Conservation (phyloP, 2,797 vertebrate species). For the Micromesistius poutassou region DNA sequence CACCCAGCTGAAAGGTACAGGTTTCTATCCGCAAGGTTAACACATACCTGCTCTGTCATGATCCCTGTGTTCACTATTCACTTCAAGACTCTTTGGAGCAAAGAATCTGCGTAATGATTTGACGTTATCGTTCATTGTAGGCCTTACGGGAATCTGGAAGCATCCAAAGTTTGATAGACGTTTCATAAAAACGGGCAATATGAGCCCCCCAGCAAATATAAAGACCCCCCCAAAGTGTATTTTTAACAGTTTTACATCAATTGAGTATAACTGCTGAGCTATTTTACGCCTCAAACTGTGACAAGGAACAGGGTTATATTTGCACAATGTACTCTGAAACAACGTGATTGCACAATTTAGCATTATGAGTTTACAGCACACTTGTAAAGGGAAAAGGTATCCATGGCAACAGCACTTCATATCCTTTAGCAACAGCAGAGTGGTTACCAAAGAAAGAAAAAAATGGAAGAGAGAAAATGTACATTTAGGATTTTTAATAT, state of each 20-base stretch:
- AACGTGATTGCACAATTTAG: background rate
- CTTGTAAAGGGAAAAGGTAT: conserved; percentile 13
- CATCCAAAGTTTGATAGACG: background rate
- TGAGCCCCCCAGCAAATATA: background rate
- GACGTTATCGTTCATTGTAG: too few species aligned
- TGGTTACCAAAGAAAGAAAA: background rate
- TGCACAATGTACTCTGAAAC: background rate
- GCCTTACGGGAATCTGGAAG: background rate
- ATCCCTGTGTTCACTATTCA: background rate
- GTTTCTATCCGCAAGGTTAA: background rate
- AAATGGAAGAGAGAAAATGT: conserved; percentile 14
- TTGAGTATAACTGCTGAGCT: background rate
- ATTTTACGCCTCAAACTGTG: background rate
- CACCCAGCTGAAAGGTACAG: too few species aligned
- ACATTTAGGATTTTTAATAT: conserved; percentile 71
- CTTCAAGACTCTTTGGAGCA: background rate
- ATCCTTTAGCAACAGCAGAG: background rate
- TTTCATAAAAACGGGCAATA: background rate
- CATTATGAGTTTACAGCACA: background rate
- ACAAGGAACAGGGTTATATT: background rate
- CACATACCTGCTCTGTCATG: background rate
- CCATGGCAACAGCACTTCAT: conserved; percentile 28
- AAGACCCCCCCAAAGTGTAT: background rate
- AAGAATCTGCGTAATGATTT: too few species aligned
- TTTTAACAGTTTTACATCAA: background rate